Evolutionary conservation across 2,797 vertebrate species (phyloP).

Genomic region (Clamator glandarius): DNA sequence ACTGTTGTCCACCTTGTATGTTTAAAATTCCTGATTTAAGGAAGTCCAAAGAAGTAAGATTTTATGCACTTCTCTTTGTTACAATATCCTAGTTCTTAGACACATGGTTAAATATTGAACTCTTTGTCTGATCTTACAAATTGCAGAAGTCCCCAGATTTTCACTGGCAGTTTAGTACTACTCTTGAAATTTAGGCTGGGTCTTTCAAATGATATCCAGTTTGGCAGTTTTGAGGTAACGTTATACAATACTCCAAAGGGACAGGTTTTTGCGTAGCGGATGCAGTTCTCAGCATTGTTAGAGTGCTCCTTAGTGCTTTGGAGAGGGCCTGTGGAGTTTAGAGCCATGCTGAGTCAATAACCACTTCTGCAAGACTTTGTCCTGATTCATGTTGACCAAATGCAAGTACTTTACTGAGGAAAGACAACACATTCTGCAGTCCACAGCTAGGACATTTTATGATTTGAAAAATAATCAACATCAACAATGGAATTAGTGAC

Average conservation of each 20-base stretch:
- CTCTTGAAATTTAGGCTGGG: background rate
- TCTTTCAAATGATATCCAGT: background rate
- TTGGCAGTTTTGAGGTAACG: background rate
- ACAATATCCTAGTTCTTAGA: background rate
- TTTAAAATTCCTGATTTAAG: background rate
- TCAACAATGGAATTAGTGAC: background rate
- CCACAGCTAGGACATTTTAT: background rate
- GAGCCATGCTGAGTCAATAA: background rate
- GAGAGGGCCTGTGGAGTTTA: background rate
- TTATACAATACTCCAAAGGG: background rate
- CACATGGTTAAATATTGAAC: background rate
- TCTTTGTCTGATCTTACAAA: background rate
- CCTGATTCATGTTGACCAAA: background rate
- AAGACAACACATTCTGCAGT: background rate
- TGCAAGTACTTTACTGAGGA: background rate
- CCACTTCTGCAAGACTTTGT: background rate
- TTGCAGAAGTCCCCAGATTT: background rate
- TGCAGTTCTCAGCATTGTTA: background rate
- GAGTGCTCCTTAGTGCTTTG: background rate
- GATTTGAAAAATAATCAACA: background rate
- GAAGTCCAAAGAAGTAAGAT: background rate
- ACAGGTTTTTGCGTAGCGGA: background rate
- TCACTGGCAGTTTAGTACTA: background rate
- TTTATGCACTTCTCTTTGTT: background rate
- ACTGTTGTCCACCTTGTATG: background rate